These are phyloP conservation scores for Rhipidura dahli DNA, from an alignment of 2,113 vertebrate genomes.

Conservation along the genomic window DNA sequence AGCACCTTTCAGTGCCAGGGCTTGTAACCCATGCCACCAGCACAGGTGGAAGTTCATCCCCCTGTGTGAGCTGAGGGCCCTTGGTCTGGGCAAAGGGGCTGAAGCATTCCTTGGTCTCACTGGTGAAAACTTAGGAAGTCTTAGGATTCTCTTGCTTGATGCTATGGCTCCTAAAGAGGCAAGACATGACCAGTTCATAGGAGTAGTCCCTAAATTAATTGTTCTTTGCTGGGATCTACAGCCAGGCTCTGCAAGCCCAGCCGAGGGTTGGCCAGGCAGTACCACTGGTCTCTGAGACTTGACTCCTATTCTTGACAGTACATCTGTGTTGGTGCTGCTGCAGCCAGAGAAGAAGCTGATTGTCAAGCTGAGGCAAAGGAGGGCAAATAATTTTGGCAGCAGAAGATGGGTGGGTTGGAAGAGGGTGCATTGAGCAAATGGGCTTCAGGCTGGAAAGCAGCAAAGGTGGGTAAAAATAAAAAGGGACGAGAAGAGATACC, in stretches of 20 bases:
- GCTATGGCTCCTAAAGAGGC: not conserved
- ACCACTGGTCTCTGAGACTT: not conserved
- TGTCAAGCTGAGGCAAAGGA: not conserved
- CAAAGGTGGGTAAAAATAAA: not conserved
- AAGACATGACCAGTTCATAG: not conserved
- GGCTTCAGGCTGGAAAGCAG: not conserved
- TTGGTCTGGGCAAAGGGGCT: not conserved
- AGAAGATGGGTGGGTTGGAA: not conserved
- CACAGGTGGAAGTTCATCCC: not conserved
- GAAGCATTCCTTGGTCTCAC: not conserved
- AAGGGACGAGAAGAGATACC: not conserved
- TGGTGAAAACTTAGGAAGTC: not conserved
- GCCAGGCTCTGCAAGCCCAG: not conserved
- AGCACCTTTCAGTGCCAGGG: not conserved
- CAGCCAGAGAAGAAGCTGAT: not conserved
- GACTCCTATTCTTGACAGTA: not conserved
- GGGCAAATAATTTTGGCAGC: not conserved
- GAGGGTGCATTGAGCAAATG: not conserved
- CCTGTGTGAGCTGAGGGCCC: not conserved
- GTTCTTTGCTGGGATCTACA: not conserved
- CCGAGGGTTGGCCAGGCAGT: not conserved
- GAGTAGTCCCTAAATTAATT: not conserved
- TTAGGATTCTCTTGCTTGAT: not conserved
- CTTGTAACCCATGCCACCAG: not conserved
- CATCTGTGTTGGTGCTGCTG: not conserved